phyloP scores from a whole-genome alignment of 2,888 invertebrate genomes.

The Archips crataeganus region DNA sequence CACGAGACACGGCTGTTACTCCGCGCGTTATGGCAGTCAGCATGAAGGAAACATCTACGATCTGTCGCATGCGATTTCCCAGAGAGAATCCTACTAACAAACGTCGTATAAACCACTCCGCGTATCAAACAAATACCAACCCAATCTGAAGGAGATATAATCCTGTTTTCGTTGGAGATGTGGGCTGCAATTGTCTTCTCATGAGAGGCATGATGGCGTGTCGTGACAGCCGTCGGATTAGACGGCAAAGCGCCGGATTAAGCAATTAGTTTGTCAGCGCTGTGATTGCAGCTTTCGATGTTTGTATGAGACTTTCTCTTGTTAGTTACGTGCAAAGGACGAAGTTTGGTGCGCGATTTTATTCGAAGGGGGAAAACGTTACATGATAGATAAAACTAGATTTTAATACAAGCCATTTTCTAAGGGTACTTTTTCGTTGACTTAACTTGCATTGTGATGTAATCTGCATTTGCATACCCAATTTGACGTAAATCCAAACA shows the following conservation, averaged over 20 bases:
- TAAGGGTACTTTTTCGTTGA: too few species aligned
- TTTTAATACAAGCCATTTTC: too few species aligned
- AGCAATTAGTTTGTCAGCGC: constrained; percentile 36
- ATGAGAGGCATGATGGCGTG: constrained; percentile 17
- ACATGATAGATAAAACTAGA: neutral
- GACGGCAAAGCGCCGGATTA: constrained; percentile 21
- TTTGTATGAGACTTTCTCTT: constrained; percentile 26
- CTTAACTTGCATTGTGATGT: too few species aligned
- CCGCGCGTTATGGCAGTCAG: constrained; percentile 6
- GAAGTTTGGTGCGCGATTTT: neutral
- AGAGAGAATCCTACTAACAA: constrained; percentile 5
- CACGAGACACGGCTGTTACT: neutral
- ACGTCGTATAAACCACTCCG: neutral
- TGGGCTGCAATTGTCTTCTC: constrained; percentile 10
- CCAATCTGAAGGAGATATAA: neutral
- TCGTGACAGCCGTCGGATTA: constrained; percentile 33
- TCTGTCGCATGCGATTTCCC: constrained; percentile 20
- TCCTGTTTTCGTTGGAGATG: neutral
- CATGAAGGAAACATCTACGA: constrained; percentile 17
- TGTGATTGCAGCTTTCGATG: constrained; percentile 30
- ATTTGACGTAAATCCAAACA: too few species aligned
- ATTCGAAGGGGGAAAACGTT: neutral
- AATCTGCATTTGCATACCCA: too few species aligned
- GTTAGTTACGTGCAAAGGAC: neutral
- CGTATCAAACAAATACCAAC: neutral